Percentiles rank a stretch among this genome's conserved stretches.
Conservation (phyloP, 2,888 invertebrate species). For the Micoletzkya japonica region DNA sequence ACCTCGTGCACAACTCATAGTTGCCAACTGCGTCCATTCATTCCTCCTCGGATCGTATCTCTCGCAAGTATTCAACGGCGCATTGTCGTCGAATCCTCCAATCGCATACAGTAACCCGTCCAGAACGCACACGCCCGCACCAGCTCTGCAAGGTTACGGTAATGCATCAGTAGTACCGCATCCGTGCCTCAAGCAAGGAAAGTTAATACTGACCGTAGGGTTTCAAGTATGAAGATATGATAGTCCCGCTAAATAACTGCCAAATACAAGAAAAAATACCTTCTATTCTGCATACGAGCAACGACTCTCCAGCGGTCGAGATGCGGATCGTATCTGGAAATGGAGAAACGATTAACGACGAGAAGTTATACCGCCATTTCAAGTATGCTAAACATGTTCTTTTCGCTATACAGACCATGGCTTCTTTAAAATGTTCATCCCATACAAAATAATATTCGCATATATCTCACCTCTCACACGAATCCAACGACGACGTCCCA, state of each 20-base stretch:
- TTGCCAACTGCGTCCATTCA: slow-evolving; percentile 56
- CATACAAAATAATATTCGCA: too few relatives aligned
- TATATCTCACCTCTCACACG: slow-evolving; percentile 64
- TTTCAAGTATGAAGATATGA: background rate
- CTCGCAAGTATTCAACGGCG: slow-evolving; percentile 64
- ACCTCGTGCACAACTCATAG: slow-evolving; percentile 56
- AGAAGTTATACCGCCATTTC: background rate
- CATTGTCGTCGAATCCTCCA: slow-evolving; percentile 68
- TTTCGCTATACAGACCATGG: background rate
- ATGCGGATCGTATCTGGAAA: slow-evolving; percentile 66
- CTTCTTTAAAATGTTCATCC: too few relatives aligned
- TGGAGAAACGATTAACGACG: background rate
- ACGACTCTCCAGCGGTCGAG: slow-evolving; percentile 67
- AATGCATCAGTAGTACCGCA: background rate
- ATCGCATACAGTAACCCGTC: slow-evolving; percentile 66
- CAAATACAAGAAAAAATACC: slow-evolving; percentile 27
- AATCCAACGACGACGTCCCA: slow-evolving; percentile 67
- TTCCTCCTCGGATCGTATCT: slow-evolving; percentile 67
- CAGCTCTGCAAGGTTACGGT: slow-evolving; percentile 63
- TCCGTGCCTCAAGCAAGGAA: background rate
- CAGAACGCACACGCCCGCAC: slow-evolving; percentile 68
- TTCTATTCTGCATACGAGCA: slow-evolving; percentile 66
- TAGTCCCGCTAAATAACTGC: background rate
- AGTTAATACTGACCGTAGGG: background rate
- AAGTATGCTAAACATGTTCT: background rate